A percentile compares a stretch with the other conserved stretches of the same genome.
Conservation (phyloP, 2,888 invertebrate species). For the Pardosa pseudoannulata region DNA sequence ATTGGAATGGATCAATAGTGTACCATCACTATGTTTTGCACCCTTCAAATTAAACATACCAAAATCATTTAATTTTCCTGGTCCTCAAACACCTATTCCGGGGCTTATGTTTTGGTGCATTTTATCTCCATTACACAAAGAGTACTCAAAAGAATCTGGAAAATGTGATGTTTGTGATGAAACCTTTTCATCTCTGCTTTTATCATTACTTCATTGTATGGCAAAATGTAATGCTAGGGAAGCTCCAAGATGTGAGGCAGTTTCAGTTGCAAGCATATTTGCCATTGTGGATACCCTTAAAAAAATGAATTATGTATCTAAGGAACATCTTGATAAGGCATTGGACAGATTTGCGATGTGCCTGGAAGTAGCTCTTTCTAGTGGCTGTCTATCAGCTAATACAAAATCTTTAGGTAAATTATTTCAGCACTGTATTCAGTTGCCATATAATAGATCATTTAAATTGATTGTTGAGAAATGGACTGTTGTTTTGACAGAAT, state of each 20-base stretch:
- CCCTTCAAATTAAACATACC: conserved; percentile 63
- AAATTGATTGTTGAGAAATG: conserved; percentile 66
- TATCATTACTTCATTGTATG: conserved; percentile 60
- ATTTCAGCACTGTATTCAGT: conserved; percentile 43
- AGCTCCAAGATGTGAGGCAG: conserved; percentile 34
- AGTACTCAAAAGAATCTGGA: conserved; percentile 21
- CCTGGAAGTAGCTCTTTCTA: conserved; percentile 61
- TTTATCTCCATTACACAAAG: conserved; percentile 49
- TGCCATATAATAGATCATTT: conserved; percentile 61
- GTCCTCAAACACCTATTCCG: conserved; percentile 62
- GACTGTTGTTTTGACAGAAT: conserved; percentile 27
- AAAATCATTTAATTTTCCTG: conserved; percentile 47
- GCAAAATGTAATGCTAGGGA: conserved; percentile 25
- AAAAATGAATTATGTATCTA: conserved; percentile 47
- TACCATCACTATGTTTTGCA: conserved; percentile 42
- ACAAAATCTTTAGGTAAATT: conserved; percentile 43
- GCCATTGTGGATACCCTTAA: conserved; percentile 57
- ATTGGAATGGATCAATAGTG: conserved; percentile 56
- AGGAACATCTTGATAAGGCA: conserved; percentile 41
- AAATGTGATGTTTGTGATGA: conserved; percentile 16
- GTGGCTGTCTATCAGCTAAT: conserved; percentile 49
- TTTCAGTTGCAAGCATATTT: conserved; percentile 39
- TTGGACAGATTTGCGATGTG: conserved; percentile 64
- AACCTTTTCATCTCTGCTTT: conserved; percentile 48
- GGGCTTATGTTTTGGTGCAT: conserved; percentile 65